Conservation (phyloP, 2,113 vertebrate genomes). For the Eretmochelys imbricata region DNA sequence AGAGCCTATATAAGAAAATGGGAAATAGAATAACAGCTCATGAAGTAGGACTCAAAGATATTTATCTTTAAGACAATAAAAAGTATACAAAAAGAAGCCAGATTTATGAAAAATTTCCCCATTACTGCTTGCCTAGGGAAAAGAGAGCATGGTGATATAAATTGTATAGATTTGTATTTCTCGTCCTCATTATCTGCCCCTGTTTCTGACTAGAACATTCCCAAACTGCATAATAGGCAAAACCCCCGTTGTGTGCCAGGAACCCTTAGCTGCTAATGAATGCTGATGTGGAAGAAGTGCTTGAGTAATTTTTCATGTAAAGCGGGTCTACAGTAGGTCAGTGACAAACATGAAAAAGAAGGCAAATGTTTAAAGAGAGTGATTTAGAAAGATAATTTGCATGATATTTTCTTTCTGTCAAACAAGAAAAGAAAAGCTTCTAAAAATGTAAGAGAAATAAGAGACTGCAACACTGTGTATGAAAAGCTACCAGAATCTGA, state of each 20-base stretch:
- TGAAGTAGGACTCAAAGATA: neutral
- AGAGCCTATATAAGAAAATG: neutral
- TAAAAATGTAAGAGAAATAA: conserved; percentile 43
- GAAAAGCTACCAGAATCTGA: neutral
- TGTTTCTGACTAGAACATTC: conserved; percentile 9
- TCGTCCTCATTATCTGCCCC: conserved; percentile 56
- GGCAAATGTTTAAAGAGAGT: conserved; percentile 53
- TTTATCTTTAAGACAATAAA: conserved; percentile 7
- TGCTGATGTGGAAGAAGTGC: conserved; percentile 53
- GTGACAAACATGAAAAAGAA: conserved; percentile 63
- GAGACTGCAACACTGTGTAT: neutral
- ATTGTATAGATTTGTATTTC: conserved; percentile 24
- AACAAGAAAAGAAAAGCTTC: conserved; percentile 16
- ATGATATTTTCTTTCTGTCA: conserved; percentile 57
- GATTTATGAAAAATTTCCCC: conserved; percentile 25
- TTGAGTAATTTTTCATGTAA: conserved; percentile 59
- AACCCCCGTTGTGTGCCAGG: conserved; percentile 53
- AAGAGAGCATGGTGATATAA: conserved; percentile 37
- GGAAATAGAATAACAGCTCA: neutral
- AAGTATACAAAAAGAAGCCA: neutral
- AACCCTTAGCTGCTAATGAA: conserved; percentile 60
- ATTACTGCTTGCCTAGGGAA: conserved; percentile 45
- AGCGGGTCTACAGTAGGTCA: conserved; percentile 53
- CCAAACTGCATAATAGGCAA: conserved; percentile 60
- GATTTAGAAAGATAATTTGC: conserved; percentile 66